These are phyloP conservation scores for Bilobella aurantiaca DNA, from an alignment of 1,140 invertebrate species.

Conservation along the genomic window DNA sequence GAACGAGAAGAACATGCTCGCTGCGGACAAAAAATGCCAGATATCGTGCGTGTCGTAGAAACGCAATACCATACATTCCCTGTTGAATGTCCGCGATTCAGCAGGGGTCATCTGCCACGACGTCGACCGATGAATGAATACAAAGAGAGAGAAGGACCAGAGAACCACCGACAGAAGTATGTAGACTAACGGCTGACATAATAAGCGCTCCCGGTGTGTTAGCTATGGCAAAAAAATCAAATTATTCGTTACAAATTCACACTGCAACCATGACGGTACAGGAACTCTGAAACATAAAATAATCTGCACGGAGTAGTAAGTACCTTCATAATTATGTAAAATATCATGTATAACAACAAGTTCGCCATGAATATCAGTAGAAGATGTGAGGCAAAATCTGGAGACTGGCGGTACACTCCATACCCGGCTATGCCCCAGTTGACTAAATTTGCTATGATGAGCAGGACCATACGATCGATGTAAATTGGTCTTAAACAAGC, in stretches of 20 bases:
- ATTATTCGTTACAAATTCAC: too few relatives aligned
- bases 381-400: conserved; percentile 71
- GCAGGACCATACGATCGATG: conserved; percentile 46
- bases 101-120: conserved; percentile 74
- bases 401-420: conserved; percentile 53
- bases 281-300: too few relatives aligned
- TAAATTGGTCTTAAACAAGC: conserved; percentile 47
- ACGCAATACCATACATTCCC: conserved; percentile 57
- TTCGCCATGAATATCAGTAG: conserved; percentile 74
- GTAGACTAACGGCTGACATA: conserved; percentile 52
- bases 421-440: conserved; percentile 63
- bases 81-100: conserved; percentile 62
- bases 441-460: conserved; percentile 55
- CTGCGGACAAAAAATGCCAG: conserved; percentile 42
- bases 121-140: conserved; percentile 65
- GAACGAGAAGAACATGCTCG: neutral
- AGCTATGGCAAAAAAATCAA: too few relatives aligned
- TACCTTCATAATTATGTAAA: conserved; percentile 83
- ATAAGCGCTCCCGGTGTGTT: conserved; percentile 55
- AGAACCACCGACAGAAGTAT: conserved; percentile 52
- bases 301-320: too few relatives aligned
- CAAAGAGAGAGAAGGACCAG: conserved; percentile 59
- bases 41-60: conserved; percentile 63
- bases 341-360: conserved; percentile 65
- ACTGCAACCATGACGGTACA: too few relatives aligned